Conservation (phyloP, 2,888 invertebrate genomes). For the Chrysolina haemoptera region DNA sequence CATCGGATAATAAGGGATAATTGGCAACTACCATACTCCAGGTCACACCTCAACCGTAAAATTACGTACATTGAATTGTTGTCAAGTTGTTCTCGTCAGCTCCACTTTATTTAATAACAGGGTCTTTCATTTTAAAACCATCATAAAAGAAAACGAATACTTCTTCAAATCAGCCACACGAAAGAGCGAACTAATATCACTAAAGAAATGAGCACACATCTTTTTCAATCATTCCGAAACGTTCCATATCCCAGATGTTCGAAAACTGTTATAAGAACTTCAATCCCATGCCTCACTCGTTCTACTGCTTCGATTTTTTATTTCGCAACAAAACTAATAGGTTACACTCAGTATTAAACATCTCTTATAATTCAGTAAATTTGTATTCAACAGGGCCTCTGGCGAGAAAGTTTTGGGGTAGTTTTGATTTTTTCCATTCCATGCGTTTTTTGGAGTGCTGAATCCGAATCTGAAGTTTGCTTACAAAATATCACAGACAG, state of each 20-base stretch:
- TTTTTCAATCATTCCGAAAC: background rate
- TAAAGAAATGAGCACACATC: background rate
- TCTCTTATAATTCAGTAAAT: too few species aligned
- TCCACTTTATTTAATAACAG: conserved; percentile 21
- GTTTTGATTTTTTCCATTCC: too few species aligned
- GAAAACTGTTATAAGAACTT: background rate
- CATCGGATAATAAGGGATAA: conserved; percentile 27
- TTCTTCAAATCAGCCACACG: background rate
- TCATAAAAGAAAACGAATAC: conserved; percentile 1
- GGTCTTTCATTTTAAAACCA: background rate
- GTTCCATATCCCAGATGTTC: background rate
- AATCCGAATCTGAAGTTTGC: too few species aligned
- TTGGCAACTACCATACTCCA: conserved; percentile 4
- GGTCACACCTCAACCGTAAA: conserved; percentile 18
- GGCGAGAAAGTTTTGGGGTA: too few species aligned
- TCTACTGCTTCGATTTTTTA: too few species aligned
- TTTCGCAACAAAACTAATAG: too few species aligned
- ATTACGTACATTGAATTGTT: conserved; percentile 14
- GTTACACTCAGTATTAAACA: too few species aligned
- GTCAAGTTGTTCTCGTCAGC: conserved; percentile 22
- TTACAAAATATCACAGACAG: too few species aligned
- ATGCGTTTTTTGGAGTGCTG: too few species aligned
- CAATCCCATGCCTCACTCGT: too few species aligned
- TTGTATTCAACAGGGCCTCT: too few species aligned
- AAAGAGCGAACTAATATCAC: background rate